Evolutionary conservation across 2,888 invertebrate species (phyloP).

Genomic region (Fabriciana adippe): DNA sequence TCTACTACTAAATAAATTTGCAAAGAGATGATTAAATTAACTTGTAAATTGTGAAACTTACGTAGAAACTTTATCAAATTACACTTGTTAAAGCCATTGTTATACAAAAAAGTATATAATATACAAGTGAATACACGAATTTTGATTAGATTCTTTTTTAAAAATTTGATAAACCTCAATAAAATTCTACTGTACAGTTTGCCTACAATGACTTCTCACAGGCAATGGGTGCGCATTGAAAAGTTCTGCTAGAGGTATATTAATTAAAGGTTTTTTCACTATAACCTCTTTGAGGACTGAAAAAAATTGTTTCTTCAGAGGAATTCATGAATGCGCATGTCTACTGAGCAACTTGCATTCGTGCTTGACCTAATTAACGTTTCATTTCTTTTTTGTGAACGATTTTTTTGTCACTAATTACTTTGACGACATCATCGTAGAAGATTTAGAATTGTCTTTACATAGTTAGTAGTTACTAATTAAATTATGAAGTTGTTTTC

Average conservation of each 20-base stretch:
- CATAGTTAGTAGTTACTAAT: neutral
- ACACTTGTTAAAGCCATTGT: no score
- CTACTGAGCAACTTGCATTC: slow-evolving; percentile 29
- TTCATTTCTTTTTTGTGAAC: slow-evolving; percentile 18
- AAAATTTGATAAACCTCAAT: neutral
- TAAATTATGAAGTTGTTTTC: neutral
- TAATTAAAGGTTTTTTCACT: slow-evolving; percentile 24
- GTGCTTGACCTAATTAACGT: slow-evolving; percentile 47
- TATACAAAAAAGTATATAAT: no score
- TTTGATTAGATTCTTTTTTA: neutral
- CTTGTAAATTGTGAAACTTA: no score
- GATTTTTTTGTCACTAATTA: slow-evolving; percentile 10
- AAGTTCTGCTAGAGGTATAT: slow-evolving; percentile 36
- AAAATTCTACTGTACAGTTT: neutral
- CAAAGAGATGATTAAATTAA: no score
- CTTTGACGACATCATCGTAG: neutral
- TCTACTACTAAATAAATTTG: no score
- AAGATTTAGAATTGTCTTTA: neutral
- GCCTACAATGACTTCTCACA: neutral
- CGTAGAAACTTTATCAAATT: no score
- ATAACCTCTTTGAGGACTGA: slow-evolving; percentile 28
- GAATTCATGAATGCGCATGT: slow-evolving; percentile 20
- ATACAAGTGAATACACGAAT: no score
- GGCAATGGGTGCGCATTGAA: neutral
- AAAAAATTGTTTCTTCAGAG: slow-evolving; percentile 38